Conservation (phyloP, 2,113 vertebrate species). For the Formicarius rufipectus region DNA sequence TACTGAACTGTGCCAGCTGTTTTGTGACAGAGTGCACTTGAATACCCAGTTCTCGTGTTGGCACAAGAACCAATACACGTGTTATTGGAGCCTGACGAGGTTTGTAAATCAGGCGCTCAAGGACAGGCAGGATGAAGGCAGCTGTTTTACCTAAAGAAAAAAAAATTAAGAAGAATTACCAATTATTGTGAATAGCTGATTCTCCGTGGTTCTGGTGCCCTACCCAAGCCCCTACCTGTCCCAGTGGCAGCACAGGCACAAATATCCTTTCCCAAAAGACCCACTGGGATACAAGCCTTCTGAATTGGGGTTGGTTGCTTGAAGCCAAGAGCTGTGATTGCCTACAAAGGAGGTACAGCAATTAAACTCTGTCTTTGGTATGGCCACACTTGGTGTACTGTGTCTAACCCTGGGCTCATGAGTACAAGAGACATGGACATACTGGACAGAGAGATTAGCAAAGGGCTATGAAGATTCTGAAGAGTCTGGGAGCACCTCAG, state of each 20-base stretch:
- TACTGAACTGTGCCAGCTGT: constrained; percentile 93
- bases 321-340: constrained; percentile 89
- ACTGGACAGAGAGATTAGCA: background rate
- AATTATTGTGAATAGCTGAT: background rate
- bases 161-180: background rate
- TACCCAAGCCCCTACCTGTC: constrained; percentile 78
- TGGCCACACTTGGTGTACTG: background rate
- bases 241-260: constrained; percentile 97
- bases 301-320: constrained; percentile 95
- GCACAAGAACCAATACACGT: constrained; percentile 90
- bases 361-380: background rate
- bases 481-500: background rate
- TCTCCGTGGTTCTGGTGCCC: background rate
- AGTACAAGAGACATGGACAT: background rate
- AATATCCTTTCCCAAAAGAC: constrained; percentile 92
- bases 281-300: constrained; percentile 94
- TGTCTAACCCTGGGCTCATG: background rate
- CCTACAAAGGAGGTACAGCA: constrained; percentile 71
- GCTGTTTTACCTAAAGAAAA: constrained; percentile 88
- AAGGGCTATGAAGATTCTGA: fast-evolving
- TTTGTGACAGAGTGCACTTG: constrained; percentile 93
- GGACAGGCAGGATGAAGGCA: constrained; percentile 91
- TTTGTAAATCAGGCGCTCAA: constrained; percentile 96
- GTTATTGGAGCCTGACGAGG: constrained; percentile 89
- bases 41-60: constrained; percentile 94